These are phyloP conservation scores for Zygogramma bicolorata DNA, from an alignment of 2,888 invertebrate genomes.

Conservation along the genomic window DNA sequence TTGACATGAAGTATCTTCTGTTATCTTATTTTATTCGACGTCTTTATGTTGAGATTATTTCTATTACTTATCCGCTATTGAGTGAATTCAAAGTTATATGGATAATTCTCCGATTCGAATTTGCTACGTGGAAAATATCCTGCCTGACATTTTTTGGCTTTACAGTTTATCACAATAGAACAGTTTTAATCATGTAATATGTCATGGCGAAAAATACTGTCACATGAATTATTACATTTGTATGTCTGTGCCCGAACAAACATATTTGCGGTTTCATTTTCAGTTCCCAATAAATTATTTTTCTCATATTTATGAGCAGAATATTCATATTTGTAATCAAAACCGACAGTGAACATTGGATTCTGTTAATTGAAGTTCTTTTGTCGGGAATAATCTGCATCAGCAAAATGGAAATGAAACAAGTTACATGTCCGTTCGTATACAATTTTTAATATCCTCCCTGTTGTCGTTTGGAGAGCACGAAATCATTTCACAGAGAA, in stretches of 20 bases:
- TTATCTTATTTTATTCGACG: no score
- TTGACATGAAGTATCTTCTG: no score
- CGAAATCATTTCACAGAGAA: no score
- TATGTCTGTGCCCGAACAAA: background rate
- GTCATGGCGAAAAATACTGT: background rate
- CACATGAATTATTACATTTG: background rate
- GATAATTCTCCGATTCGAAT: no score
- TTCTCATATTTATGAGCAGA: background rate
- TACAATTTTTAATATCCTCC: background rate
- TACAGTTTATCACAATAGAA: background rate
- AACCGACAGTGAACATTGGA: background rate
- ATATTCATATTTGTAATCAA: background rate
- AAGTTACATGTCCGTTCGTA: background rate
- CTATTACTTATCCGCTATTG: no score
- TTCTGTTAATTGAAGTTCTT: background rate
- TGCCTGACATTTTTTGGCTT: background rate
- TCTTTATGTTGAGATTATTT: no score
- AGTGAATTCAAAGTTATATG: no score
- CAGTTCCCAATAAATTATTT: background rate
- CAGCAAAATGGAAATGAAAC: background rate
- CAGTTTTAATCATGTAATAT: background rate
- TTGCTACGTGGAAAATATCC: no score
- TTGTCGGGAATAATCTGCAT: background rate
- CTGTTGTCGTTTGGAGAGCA: no score
- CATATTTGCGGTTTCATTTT: background rate